These are phyloP conservation scores for Sarcophaga rosellei DNA, from an alignment of 2,888 invertebrate genomes.

Conservation along the genomic window DNA sequence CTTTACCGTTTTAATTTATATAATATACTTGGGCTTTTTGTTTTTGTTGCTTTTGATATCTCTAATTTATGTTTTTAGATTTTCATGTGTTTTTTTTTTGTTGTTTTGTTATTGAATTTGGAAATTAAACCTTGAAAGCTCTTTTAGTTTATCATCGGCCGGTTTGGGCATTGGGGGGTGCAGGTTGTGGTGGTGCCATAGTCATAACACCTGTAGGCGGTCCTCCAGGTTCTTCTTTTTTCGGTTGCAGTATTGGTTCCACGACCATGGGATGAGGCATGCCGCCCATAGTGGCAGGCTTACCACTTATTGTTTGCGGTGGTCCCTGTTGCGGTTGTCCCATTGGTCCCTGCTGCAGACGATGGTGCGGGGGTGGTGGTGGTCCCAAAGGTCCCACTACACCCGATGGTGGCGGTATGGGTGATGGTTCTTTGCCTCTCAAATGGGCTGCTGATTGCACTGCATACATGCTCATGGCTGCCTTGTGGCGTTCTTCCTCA, in stretches of 20 bases:
- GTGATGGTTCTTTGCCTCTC: constrained; percentile 81
- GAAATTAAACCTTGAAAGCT: constrained; percentile 64
- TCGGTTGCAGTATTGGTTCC: constrained; percentile 71
- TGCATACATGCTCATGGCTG: constrained; percentile 88
- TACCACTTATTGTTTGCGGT: constrained; percentile 63
- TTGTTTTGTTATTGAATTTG: not conserved
- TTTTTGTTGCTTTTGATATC: constrained; percentile 57
- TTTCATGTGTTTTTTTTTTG: not conserved
- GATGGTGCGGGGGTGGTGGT: constrained; percentile 78
- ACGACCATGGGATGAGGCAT: constrained; percentile 76
- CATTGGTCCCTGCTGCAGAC: constrained; percentile 74
- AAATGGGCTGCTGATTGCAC: constrained; percentile 82
- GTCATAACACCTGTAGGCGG: constrained; percentile 71
- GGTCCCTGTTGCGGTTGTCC: constrained; percentile 61
- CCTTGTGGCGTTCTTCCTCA: constrained; percentile 90
- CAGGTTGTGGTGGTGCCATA: constrained; percentile 73
- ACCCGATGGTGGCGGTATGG: constrained; percentile 79
- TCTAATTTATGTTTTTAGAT: not conserved
- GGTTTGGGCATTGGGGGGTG: constrained; percentile 72
- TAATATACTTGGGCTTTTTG: not conserved
- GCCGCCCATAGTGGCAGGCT: constrained; percentile 66
- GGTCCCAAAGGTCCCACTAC: constrained; percentile 75
- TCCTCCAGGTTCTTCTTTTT: constrained; percentile 72
- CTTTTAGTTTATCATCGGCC: constrained; percentile 76
- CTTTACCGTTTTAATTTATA: constrained; percentile 61